Evolutionary conservation across 2,888 invertebrate species (phyloP).

Genomic region (Heliconius aoede): DNA sequence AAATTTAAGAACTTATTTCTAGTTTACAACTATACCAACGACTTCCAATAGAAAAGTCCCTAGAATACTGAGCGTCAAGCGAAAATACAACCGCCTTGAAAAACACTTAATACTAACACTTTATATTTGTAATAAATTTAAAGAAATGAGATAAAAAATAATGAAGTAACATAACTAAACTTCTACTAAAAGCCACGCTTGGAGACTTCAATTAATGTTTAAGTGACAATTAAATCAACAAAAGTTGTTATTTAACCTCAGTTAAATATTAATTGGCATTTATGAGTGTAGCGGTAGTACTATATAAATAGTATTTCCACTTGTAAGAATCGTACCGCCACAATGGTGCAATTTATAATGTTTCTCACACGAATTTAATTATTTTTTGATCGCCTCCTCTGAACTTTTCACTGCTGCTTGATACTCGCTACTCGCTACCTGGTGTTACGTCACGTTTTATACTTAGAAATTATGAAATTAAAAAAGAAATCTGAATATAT

Average conservation of each 20-base stretch:
- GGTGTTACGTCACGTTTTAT: too few species aligned
- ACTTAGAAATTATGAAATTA: too few species aligned
- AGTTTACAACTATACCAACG: constrained; percentile 13
- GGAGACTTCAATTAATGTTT: not conserved
- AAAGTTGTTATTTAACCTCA: not conserved
- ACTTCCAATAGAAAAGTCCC: constrained; percentile 31
- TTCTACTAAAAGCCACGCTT: constrained; percentile 13
- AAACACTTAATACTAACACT: constrained; percentile 33
- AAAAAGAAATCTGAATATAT: too few species aligned
- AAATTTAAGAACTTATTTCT: constrained; percentile 6
- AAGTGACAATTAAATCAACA: not conserved
- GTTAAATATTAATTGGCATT: not conserved
- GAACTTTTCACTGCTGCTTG: too few species aligned
- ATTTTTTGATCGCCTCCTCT: too few species aligned
- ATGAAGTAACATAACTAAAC: constrained; percentile 48
- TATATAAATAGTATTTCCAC: not conserved
- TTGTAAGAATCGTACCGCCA: not conserved
- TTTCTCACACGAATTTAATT: too few species aligned
- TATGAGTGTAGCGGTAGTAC: not conserved
- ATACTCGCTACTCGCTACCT: too few species aligned
- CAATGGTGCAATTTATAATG: too few species aligned
- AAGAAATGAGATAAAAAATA: constrained; percentile 66
- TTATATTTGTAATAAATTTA: constrained; percentile 50
- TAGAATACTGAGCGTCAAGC: constrained; percentile 31
- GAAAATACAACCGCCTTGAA: constrained; percentile 20